phyloP scores from a whole-genome alignment of 2,113 vertebrate species.

The Melanocharis versteri region DNA sequence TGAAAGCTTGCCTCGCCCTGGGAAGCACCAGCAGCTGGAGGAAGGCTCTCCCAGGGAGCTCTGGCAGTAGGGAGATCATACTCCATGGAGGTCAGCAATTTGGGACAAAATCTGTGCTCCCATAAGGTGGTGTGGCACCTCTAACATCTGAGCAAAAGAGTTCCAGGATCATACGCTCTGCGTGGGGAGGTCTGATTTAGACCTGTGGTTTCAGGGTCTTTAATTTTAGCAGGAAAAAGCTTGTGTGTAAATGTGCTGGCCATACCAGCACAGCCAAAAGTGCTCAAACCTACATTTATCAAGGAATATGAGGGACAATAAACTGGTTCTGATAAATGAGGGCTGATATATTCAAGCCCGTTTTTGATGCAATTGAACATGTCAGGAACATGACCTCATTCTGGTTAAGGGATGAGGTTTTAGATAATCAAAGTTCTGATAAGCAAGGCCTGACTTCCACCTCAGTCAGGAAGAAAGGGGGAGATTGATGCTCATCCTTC shows the following conservation, averaged over 20 bases:
- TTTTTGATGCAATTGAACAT: not conserved
- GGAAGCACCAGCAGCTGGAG: not conserved
- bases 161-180: fast-evolving
- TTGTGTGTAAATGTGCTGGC: not conserved
- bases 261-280: not conserved
- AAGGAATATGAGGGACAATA: not conserved
- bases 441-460: not conserved
- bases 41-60: not conserved
- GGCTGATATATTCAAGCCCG: not conserved
- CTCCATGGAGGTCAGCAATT: fast-evolving
- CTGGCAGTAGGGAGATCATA: fast-evolving
- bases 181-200: not conserved
- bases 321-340: not conserved
- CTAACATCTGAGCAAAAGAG: not conserved
- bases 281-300: not conserved
- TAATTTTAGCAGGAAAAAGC: not conserved
- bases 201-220: not conserved
- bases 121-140: not conserved
- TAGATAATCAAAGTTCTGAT: not conserved
- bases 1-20: not conserved
- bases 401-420: not conserved
- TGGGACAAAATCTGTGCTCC: not conserved
- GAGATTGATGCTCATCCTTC: not conserved
- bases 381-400: not conserved
- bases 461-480: not conserved